Base-by-base conservation (phyloP, 1,140 invertebrate genomes). In the Psilanteris sp. region DNA sequence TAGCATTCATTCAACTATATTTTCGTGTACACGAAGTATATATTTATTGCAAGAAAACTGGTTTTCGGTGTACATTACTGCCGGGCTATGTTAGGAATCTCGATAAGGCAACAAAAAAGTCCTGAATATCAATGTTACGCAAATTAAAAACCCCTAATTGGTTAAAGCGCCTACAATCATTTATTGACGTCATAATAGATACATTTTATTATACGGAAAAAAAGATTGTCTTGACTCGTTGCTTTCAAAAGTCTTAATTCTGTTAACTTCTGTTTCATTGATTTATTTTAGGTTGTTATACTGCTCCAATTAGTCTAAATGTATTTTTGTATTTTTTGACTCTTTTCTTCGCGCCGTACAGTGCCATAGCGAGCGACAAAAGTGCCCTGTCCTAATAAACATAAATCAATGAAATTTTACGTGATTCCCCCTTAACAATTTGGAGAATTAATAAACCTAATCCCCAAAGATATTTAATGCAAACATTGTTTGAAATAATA, bases 81-180 rank as follows among this genome's bases (percentile, higher is more conserved):
- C 41, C 41, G 66, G 57, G 57, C 52, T 72, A 61, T 68, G 48
- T 75, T 84, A 84, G 83, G 82, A 83, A 83, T 80, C 81, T 83
- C 70, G 55, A 72, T 84, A 82, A 82, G 83, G 81, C 81, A 83
- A 80, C 78, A 76, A 74, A 83, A 54, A 77, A 83, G 80, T 79
- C 81, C 78, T 82, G 70, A 82, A 71, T 81, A 57, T 73, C 64
- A 79, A 43, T 59, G 36, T 61, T 64, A 62, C 41, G 31, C 39
- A 39, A 67, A 54, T 14, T 52, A 32, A 34, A 14, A 59, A 61
- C 13, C 16, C 29, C 46, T 54, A 61, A 26, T 52, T 31, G 14
- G 18, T 36, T 24, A 61, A 48, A 13, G 31, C 50, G 34, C n/a
- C 46, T 71, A 71, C 67, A 54, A 26, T 44, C 22, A 46, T 37